Base-by-base conservation (phyloP, 37 sponge, comb jelly and placozoan species). In the Tethya wilhelma region DNA sequence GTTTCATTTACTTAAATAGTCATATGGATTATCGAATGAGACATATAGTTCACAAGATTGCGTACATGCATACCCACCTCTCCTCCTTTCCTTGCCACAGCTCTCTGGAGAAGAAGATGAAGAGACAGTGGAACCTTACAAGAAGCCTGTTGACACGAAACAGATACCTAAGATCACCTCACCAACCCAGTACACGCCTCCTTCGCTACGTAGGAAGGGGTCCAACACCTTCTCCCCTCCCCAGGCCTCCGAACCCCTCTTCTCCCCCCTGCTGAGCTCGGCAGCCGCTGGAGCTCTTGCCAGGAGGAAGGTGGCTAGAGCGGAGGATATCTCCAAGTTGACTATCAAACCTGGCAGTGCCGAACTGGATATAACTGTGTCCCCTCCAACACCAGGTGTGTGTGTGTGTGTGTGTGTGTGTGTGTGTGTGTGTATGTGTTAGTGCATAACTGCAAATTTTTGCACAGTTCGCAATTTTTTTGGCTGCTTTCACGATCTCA, bases 361-460 rank as follows among this genome's bases (percentile, higher is more conserved):
- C 20, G 56, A 55, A 4, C 69, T 80, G 69, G 74, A 84, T 38
- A 85, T 85, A 59, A 85, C 72, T 31, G 79, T 85, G 1, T 78
- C 79, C 28, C 86, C 86, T 20, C 86, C 86, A 23, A 85, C 86
- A 32, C 86, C 86, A 39, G 79, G 86, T 85, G 30, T n/a, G n/a
- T n/a, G n/a, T n/a, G n/a, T n/a, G n/a, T n/a, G n/a, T 17, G 82
- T 59, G 29, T 38, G 46, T 70, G 71, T 62, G 63, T 23, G 25
- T n/a, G n/a, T n/a, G n/a, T n/a, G n/a, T n/a, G n/a, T n/a, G n/a
- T n/a, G n/a, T n/a, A n/a, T 49, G 55, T 17, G 11, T 49, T 49
- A 17, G 9, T 9, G 19, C 9, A 23, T 63, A 26, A 26, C 19
- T n/a, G n/a, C n/a, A n/a, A n/a, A n/a, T n/a, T n/a, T n/a, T n/a